These are phyloP conservation scores for Platysternon megacephalum DNA, from an alignment of 2,113 vertebrate species.

Conservation along the genomic window DNA sequence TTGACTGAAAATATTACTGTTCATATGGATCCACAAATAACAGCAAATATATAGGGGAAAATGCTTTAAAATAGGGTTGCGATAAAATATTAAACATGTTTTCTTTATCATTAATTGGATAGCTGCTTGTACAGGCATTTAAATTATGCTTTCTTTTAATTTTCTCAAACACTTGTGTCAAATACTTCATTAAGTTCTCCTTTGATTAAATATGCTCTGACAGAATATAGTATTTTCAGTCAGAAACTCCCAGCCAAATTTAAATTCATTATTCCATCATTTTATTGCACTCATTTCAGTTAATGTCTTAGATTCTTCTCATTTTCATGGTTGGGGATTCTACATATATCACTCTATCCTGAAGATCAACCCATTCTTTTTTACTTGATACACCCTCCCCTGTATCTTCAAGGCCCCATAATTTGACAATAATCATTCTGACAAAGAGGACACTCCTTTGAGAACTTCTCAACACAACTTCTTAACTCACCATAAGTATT, in stretches of 20 bases:
- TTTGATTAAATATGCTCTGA: background rate
- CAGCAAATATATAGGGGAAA: accelerated
- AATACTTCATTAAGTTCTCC: background rate
- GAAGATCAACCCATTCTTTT: background rate
- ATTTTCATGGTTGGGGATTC: background rate
- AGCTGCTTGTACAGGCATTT: background rate
- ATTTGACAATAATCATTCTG: background rate
- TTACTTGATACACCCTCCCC: background rate
- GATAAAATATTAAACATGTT: background rate
- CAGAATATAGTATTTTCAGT: background rate
- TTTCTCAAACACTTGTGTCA: background rate
- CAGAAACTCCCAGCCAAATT: background rate
- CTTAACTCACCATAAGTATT: too few species aligned
- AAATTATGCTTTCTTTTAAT: background rate
- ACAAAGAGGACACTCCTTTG: background rate
- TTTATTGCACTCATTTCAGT: background rate
- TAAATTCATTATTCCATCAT: background rate
- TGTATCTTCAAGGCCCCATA: background rate
- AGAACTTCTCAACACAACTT: background rate
- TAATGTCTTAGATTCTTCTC: background rate
- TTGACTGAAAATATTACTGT: background rate
- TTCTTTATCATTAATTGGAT: background rate
- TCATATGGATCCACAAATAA: background rate
- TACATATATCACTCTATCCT: background rate
- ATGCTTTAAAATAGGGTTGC: background rate